Evolutionary conservation across 2,888 invertebrate genomes (phyloP), one percentile per base, ranked within the genome.

Genomic region (Cylloceria caligata): DNA sequence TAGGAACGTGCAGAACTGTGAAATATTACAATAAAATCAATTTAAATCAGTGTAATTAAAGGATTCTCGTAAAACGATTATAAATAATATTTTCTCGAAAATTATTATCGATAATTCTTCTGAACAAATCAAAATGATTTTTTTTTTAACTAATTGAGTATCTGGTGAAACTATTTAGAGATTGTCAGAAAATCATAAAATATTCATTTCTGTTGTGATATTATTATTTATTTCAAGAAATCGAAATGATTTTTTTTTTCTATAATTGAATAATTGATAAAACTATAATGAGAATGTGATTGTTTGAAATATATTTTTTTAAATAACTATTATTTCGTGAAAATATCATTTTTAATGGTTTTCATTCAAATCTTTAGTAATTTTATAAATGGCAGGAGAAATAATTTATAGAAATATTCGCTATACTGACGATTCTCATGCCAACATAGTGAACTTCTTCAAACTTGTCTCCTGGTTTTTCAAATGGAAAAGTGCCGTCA

Each of bases 391-490:
- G 21, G 36, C 55, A 62, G 69, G 9, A 36, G 27, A 67, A 77
- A 65, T 72, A 6, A 47, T 36, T 36, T 49, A 73, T 45, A 45
- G 67, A 36, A 16, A 68, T 72, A 19, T 47, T 74, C 76, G 57
- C 39, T 64, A 80, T 84, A 93, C 95, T 95, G 93, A 97, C 98
- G 88, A 97, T 93, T 94, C 99, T 95, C 99, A 99, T 99, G 85
- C 99, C 99, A 87, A 98, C 94, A 91, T 98, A 99, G 84, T 95
- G 95, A 0, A 97, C 96, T 83, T 96, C 96, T 85, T 96, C 97
- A 93, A 97, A 99, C 91, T 97, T 97, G 92, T 99, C 98, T 1
- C 99, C 99, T 0, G 99, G 99, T 93, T 98, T 98, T 88, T 97
- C 97, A 94, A 99, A 99, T 0, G 98, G 95, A 94, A 98, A 99